phyloP scores from a whole-genome alignment of 2,888 invertebrate genomes.

The Miltochrista miniata region DNA sequence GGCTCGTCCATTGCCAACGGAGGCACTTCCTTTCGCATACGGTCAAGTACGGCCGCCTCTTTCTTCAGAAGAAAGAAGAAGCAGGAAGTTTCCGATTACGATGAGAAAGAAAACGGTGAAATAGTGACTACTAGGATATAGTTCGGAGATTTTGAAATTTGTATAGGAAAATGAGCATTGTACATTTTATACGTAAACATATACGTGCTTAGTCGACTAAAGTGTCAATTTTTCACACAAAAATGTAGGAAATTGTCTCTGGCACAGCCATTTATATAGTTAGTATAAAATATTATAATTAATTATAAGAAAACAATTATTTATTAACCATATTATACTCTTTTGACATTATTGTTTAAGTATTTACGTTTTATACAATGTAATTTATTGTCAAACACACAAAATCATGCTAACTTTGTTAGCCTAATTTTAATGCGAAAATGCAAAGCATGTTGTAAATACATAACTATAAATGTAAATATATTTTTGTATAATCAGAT shows the following conservation, averaged over 20 bases:
- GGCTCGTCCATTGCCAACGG: slow-evolving; percentile 52
- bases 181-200: background rate
- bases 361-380: slow-evolving; percentile 13
- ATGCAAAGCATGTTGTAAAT: slow-evolving; percentile 34
- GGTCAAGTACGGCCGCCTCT: slow-evolving; percentile 69
- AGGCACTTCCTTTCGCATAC: slow-evolving; percentile 59
- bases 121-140: slow-evolving; percentile 66
- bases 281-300: background rate
- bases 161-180: background rate
- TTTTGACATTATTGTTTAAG: slow-evolving; percentile 13
- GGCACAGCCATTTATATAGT: background rate
- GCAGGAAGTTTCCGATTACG: slow-evolving; percentile 45
- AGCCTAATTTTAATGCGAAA: slow-evolving; percentile 6
- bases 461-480: slow-evolving; percentile 30
- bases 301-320: slow-evolving; percentile 6
- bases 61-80: slow-evolving; percentile 59
- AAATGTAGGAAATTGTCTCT: background rate
- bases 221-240: background rate
- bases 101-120: slow-evolving; percentile 56
- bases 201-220: background rate
- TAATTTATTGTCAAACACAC: slow-evolving; percentile 34
- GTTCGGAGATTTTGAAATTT: background rate
- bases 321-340: slow-evolving; percentile 18
- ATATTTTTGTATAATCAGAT: background rate
- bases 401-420: slow-evolving; percentile 14